These are phyloP conservation scores for Chalcosyrphus nemorum DNA, from an alignment of 2,888 invertebrate species.

Conservation along the genomic window DNA sequence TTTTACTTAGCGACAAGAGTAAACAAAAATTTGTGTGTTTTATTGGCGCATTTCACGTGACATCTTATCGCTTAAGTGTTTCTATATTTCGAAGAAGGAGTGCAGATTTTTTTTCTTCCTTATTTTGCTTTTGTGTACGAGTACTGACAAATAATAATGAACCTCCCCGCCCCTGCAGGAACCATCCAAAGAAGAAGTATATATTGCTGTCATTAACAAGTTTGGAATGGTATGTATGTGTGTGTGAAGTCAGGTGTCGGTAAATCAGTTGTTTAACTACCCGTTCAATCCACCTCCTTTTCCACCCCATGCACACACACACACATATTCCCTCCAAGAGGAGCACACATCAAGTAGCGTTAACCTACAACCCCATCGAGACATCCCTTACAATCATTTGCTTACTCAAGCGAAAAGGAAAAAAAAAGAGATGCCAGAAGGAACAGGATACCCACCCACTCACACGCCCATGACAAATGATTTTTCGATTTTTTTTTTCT, in stretches of 20 bases:
- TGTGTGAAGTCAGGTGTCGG: slow-evolving; percentile 49
- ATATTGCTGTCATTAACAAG: slow-evolving; percentile 1
- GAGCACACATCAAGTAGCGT: slow-evolving; percentile 44
- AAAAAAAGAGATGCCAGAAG: neutral
- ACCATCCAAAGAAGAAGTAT: too few species aligned
- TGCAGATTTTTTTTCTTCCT: too few species aligned
- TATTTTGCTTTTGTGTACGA: neutral
- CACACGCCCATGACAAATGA: neutral
- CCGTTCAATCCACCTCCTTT: slow-evolving; percentile 25
- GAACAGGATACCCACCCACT: neutral
- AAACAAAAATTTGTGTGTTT: slow-evolving; percentile 25
- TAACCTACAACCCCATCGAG: slow-evolving; percentile 32
- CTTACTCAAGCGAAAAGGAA: slow-evolving; percentile 29
- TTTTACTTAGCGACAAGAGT: neutral
- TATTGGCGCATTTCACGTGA: slow-evolving; percentile 33
- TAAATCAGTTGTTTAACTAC: slow-evolving; percentile 66
- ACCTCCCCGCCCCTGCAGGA: neutral
- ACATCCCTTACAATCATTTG: slow-evolving; percentile 43
- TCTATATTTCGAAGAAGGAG: too few species aligned
- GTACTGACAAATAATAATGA: slow-evolving; percentile 9
- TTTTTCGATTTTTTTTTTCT: neutral
- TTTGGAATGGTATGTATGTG: neutral
- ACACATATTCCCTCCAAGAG: neutral
- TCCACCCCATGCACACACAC: slow-evolving; percentile 6
- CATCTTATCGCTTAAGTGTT: slow-evolving; percentile 33